These are phyloP conservation scores for Masnerella sp. DNA, from an alignment of 2,888 invertebrate species.

Conservation along the genomic window DNA sequence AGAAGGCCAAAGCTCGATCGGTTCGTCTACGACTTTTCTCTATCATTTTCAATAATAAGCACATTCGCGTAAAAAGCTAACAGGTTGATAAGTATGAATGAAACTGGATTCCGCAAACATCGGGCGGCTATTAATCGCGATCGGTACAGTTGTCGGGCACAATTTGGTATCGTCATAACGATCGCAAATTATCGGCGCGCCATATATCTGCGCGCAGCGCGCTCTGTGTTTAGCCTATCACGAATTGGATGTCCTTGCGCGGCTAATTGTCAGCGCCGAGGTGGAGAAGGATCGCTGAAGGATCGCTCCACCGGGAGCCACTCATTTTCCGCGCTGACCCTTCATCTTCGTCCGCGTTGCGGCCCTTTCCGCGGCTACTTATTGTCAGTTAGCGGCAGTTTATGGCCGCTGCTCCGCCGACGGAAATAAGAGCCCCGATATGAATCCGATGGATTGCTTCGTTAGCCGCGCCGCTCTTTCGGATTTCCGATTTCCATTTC, in stretches of 20 bases:
- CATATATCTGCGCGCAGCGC: slow-evolving; percentile 64
- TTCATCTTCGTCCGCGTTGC: slow-evolving; percentile 39
- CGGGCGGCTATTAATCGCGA: slow-evolving; percentile 28
- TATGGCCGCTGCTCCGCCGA: slow-evolving; percentile 49
- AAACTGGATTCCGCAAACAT: too few relatives aligned
- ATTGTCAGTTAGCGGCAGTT: slow-evolving; percentile 59
- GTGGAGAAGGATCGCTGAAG: slow-evolving; percentile 62
- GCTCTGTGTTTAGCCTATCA: slow-evolving; percentile 74
- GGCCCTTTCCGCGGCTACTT: slow-evolving; percentile 47
- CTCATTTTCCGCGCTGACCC: slow-evolving; percentile 52
- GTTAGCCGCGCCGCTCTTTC: slow-evolving; percentile 48
- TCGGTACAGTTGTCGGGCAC: slow-evolving; percentile 11
- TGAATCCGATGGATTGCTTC: slow-evolving; percentile 61
- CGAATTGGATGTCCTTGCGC: slow-evolving; percentile 74
- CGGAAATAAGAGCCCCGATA: slow-evolving; percentile 56
- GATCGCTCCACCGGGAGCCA: slow-evolving; percentile 43
- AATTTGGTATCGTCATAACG: slow-evolving; percentile 61
- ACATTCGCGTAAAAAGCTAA: too few relatives aligned
- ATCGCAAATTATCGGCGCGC: slow-evolving; percentile 70
- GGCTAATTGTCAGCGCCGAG: slow-evolving; percentile 71
- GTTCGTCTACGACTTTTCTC: too few relatives aligned
- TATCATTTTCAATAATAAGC: too few relatives aligned
- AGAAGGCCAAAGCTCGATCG: too few relatives aligned
- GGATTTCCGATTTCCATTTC: slow-evolving; percentile 49
- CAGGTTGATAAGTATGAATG: too few relatives aligned